Conservation (phyloP, 2,113 vertebrate species). For the Tricholaema leucomelas region DNA sequence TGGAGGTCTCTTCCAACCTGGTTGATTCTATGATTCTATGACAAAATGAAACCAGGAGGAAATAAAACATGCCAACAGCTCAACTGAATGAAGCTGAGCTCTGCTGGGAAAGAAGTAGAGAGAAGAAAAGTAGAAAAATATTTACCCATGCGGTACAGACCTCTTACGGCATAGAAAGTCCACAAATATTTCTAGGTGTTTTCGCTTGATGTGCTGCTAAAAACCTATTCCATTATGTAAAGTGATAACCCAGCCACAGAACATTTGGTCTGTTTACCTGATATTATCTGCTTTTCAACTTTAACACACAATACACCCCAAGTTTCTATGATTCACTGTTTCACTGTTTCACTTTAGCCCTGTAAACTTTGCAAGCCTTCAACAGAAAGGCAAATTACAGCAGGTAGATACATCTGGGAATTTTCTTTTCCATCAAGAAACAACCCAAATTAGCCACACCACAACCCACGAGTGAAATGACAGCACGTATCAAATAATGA, state of each 20-base stretch:
- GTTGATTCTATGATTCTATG: no score
- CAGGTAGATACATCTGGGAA: not conserved
- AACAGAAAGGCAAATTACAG: conserved; percentile 9
- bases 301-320: not conserved
- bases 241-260: not conserved
- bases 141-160: not conserved
- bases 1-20: no score
- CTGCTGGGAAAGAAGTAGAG: not conserved
- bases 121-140: not conserved
- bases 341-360: not conserved
- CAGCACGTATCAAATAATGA: not conserved
- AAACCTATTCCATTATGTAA: not conserved
- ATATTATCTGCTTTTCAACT: not conserved
- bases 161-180: not conserved
- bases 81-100: not conserved
- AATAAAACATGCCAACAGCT: not conserved
- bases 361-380: not conserved
- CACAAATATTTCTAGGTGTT: not conserved
- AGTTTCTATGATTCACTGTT: not conserved
- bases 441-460: not conserved
- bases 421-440: not conserved
- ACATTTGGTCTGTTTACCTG: not conserved
- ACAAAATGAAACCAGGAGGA: not conserved
- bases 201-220: not conserved
- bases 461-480: not conserved